Conservation (phyloP, 2,888 invertebrate species). For the Polydrusus pterygomalis region DNA sequence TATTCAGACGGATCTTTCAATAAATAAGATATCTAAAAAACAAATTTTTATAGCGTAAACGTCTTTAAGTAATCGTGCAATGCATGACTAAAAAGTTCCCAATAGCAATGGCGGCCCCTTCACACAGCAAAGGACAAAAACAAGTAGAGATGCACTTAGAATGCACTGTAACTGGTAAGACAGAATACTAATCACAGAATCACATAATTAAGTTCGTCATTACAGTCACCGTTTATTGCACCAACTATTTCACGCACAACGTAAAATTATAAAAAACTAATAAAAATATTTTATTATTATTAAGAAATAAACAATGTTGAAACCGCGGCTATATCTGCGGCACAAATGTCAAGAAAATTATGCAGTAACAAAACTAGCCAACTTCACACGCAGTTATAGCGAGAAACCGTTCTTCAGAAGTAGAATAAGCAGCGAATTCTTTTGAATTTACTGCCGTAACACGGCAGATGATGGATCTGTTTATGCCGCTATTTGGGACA, state of each 20-base stretch:
- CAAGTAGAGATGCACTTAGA: no score
- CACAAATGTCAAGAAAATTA: conserved; percentile 43
- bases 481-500: conserved; percentile 40
- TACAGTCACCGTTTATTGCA: no score
- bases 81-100: no score
- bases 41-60: no score
- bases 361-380: conserved; percentile 45
- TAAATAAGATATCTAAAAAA: no score
- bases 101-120: no score
- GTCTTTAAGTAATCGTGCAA: no score
- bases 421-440: conserved; percentile 51
- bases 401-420: conserved; percentile 59
- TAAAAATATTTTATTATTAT: neutral
- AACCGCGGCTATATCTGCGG: conserved; percentile 9
- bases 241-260: neutral
- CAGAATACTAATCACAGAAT: no score
- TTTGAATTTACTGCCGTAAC: conserved; percentile 32
- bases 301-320: conserved; percentile 9
- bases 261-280: neutral
- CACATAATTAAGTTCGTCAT: no score
- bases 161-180: no score
- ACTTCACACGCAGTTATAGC: conserved; percentile 27
- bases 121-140: no score
- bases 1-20: no score
- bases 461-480: conserved; percentile 46